Evolutionary conservation across 2,113 vertebrate species (phyloP).

Genomic region (Stigmatopora argus): DNA sequence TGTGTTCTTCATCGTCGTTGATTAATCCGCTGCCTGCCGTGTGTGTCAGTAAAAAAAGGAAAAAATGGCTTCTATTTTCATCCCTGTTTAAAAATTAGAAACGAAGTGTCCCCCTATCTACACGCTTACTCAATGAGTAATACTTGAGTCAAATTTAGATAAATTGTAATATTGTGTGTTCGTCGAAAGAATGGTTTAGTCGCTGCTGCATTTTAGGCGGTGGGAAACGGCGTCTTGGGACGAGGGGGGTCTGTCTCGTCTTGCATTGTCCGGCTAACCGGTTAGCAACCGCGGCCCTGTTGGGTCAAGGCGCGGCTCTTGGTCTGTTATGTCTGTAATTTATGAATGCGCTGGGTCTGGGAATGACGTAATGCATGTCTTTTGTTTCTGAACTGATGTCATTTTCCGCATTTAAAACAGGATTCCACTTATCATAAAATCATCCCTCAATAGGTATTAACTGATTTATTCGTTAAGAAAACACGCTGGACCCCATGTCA

Average conservation of each 20-base stretch:
- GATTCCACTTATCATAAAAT: too few relatives aligned
- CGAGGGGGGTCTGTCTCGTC: neutral
- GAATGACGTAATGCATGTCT: too few relatives aligned
- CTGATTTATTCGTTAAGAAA: too few relatives aligned
- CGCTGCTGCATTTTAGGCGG: neutral
- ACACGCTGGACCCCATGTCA: too few relatives aligned
- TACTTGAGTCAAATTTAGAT: neutral
- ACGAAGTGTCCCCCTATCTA: neutral
- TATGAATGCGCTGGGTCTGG: too few relatives aligned
- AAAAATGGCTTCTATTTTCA: neutral
- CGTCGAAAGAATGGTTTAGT: neutral
- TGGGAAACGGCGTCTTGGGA: neutral
- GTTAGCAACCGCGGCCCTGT: neutral
- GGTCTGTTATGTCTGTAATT: too few relatives aligned
- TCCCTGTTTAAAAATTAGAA: neutral
- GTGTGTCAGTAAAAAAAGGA: neutral
- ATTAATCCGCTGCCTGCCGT: neutral
- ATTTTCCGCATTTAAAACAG: too few relatives aligned
- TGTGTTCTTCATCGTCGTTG: neutral
- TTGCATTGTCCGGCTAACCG: neutral
- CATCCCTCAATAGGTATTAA: too few relatives aligned
- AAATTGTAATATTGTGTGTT: neutral
- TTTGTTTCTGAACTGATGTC: too few relatives aligned
- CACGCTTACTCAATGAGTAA: neutral
- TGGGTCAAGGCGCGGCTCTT: neutral